Evolutionary conservation across 2,797 vertebrate genomes (phyloP).

Genomic region (Sylvia borin): DNA sequence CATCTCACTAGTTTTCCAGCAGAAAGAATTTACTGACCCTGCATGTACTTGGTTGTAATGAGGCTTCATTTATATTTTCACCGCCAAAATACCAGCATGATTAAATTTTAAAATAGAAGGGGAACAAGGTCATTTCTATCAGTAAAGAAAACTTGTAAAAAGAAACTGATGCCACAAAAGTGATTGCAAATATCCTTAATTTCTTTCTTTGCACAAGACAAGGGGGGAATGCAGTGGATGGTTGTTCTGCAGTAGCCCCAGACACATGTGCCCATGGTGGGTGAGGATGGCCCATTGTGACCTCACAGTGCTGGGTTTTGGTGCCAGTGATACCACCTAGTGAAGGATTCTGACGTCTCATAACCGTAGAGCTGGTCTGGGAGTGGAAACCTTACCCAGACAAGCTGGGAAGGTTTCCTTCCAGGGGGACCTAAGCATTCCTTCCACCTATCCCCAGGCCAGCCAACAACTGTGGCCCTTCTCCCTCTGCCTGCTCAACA

Average conservation of each 20-base stretch:
- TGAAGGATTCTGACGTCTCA: neutral
- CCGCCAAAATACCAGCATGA: neutral
- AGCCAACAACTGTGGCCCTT: neutral
- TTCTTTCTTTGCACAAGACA: neutral
- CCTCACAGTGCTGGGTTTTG: neutral
- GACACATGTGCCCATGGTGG: fast-evolving
- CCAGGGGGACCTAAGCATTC: neutral
- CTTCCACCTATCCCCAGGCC: neutral
- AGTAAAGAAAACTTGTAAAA: neutral
- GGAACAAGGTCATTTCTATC: neutral
- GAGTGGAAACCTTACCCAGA: neutral
- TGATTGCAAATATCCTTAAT: neutral
- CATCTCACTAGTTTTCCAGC: constrained; percentile 38
- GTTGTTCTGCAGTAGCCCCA: neutral
- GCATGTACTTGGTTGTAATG: constrained; percentile 32
- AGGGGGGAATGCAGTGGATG: fast-evolving
- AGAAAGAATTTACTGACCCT: constrained; percentile 33
- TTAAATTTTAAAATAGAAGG: constrained; percentile 32
- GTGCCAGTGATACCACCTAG: too few species aligned
- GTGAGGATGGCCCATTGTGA: neutral
- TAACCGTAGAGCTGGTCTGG: neutral
- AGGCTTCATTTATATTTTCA: constrained; percentile 31
- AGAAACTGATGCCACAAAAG: neutral
- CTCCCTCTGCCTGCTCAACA: neutral
- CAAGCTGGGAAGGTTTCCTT: neutral